These are phyloP conservation scores for Muntiacus reevesi DNA, from an alignment of 2,113 vertebrate genomes.

Conservation along the genomic window DNA sequence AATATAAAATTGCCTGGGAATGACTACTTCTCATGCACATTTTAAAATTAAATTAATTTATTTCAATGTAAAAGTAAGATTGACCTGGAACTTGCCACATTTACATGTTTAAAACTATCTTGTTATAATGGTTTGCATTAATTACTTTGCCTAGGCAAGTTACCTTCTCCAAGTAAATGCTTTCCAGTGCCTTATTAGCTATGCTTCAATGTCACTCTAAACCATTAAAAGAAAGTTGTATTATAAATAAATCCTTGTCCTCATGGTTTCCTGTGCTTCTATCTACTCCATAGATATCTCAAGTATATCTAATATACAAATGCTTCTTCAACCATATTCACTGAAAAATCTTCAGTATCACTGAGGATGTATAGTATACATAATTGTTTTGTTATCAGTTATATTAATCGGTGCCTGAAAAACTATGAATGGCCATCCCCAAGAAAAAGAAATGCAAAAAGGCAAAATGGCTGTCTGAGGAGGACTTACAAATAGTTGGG, in stretches of 20 bases:
- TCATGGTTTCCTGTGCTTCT: not conserved
- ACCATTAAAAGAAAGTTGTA: not conserved
- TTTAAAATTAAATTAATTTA: conserved; percentile 75
- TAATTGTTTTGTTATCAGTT: not conserved
- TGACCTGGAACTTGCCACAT: conserved; percentile 54
- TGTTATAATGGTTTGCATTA: conserved; percentile 38
- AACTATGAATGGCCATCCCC: not conserved
- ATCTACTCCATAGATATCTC: not conserved
- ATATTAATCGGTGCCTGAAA: not conserved
- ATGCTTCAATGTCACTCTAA: conserved; percentile 20
- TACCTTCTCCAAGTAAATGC: conserved; percentile 37
- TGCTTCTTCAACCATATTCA: not conserved
- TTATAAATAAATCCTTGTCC: not conserved
- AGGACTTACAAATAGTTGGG: not conserved
- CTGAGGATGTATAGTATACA: not conserved
- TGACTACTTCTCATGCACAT: conserved; percentile 66
- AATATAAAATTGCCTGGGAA: conserved; percentile 73
- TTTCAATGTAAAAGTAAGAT: conserved; percentile 75
- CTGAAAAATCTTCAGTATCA: not conserved
- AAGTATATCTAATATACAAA: not conserved
- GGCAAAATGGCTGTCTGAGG: not conserved
- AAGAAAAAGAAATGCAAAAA: not conserved
- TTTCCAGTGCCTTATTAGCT: conserved; percentile 18
- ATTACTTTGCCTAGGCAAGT: conserved; percentile 30
- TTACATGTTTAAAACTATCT: conserved; percentile 62